A percentile compares a stretch with the other conserved stretches of the same genome.
Conservation (phyloP, 1,140 invertebrate species). For the Mamestra configurata region DNA sequence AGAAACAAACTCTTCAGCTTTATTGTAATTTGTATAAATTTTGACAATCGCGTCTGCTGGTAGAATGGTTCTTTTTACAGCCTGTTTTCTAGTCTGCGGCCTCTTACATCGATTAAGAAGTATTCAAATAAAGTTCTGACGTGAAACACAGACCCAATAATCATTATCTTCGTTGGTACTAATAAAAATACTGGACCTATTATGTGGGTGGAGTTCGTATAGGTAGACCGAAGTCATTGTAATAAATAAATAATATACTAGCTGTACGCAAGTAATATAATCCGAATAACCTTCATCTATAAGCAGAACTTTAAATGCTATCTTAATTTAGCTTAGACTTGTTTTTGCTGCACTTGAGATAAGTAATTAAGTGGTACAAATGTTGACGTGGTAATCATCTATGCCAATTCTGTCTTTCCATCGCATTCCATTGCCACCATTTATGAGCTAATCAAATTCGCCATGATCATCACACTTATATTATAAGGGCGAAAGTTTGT, state of each 20-base stretch:
- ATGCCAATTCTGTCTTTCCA: background rate
- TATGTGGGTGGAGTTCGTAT: conserved; percentile 1
- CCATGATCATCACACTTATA: no score
- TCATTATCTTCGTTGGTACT: background rate
- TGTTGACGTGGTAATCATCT: background rate
- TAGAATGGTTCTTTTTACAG: no score
- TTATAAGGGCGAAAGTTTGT: no score
- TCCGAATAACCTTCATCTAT: background rate
- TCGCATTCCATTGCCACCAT: no score
- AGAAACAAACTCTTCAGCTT: no score
- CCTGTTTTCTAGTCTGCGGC: no score
- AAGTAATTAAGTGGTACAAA: background rate
- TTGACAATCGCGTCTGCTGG: no score
- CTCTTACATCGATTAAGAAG: no score
- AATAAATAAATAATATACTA: conserved; percentile 8
- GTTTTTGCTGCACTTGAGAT: background rate
- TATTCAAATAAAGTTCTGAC: background rate
- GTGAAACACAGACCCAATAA: background rate
- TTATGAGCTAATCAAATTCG: no score
- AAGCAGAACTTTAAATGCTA: background rate
- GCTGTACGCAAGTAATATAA: background rate
- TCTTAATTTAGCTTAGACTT: background rate
- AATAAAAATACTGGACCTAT: conserved; percentile 17
- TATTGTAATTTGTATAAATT: no score
- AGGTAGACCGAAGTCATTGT: background rate